Percentiles rank a stretch among this genome's conserved stretches.
Evolutionary conservation across 2,888 invertebrate genomes (phyloP).

Genomic region (Stomorhina lunata): DNA sequence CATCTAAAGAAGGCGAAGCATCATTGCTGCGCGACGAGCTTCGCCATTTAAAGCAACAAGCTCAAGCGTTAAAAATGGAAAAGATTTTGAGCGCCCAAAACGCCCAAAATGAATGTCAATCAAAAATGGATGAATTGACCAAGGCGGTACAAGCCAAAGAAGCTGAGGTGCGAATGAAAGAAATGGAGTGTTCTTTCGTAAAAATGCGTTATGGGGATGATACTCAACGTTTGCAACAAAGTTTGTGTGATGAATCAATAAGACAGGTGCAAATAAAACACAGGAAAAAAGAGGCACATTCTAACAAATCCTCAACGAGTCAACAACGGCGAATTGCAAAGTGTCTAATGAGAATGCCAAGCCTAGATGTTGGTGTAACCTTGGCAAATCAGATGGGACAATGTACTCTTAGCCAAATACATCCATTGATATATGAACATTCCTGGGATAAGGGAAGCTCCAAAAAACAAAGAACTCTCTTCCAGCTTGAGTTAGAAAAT

Average conservation of each 20-base stretch:
- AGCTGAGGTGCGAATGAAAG: conserved; percentile 72
- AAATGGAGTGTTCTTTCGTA: conserved; percentile 72
- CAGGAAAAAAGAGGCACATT: not conserved
- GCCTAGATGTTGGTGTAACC: conserved; percentile 63
- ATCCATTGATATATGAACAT: conserved; percentile 68
- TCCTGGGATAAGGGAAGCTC: conserved; percentile 63
- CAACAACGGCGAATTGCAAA: conserved; percentile 45
- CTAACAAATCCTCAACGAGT: not conserved
- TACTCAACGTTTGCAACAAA: conserved; percentile 66
- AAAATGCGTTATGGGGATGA: conserved; percentile 73
- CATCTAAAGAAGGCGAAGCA: conserved; percentile 75
- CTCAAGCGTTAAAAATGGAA: conserved; percentile 74
- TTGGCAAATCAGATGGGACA: conserved; percentile 19
- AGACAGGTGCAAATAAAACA: conserved; percentile 18
- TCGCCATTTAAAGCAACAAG: conserved; percentile 75
- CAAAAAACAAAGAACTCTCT: conserved; percentile 70
- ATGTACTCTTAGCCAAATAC: conserved; percentile 34
- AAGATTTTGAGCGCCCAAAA: conserved; percentile 72
- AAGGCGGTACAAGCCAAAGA: conserved; percentile 74
- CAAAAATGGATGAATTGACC: conserved; percentile 73
- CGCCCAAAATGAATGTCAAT: conserved; percentile 71
- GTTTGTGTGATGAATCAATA: conserved; percentile 61
- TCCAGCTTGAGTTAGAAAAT: conserved; percentile 74
- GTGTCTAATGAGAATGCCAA: conserved; percentile 68
- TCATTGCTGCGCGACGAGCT: conserved; percentile 75